Conservation (phyloP, 2,113 vertebrate genomes). For the Lipotes vexillifer region DNA sequence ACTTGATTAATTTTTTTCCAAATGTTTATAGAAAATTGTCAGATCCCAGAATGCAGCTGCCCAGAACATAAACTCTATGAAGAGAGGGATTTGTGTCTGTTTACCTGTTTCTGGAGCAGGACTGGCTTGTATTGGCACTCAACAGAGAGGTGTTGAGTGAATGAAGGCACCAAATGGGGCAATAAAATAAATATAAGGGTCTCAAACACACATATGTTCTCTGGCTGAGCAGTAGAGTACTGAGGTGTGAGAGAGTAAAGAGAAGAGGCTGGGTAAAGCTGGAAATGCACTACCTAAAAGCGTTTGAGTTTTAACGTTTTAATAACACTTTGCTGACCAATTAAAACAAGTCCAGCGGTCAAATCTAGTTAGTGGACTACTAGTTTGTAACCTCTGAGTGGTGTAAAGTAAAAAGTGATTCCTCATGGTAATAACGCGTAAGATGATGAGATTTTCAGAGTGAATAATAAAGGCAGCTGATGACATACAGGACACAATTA, state of each 20-base stretch:
- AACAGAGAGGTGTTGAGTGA: not conserved
- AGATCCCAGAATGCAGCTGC: not conserved
- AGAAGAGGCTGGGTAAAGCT: not conserved
- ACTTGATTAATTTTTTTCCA: not conserved
- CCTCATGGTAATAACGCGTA: not conserved
- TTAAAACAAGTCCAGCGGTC: not conserved
- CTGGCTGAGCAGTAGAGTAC: not conserved
- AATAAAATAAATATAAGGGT: not conserved
- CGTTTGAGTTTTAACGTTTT: not conserved
- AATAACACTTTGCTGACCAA: not conserved
- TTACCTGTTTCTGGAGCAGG: not conserved
- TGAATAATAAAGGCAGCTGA: not conserved
- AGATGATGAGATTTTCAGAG: not conserved
- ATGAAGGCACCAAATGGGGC: not conserved
- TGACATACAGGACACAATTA: not conserved
- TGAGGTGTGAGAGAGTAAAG: not conserved
- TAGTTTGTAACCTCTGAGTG: not conserved
- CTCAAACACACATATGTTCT: not conserved
- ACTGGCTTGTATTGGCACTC: not conserved
- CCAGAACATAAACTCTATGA: not conserved
- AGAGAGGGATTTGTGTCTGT: not conserved
- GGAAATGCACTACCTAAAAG: not conserved
- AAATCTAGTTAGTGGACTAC: not conserved
- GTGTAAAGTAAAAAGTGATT: not conserved
- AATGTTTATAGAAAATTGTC: not conserved